Percentiles rank a stretch among this genome's conserved stretches.
Evolutionary conservation across 2,888 invertebrate species (phyloP).

Genomic region (Luperina nickerlii): DNA sequence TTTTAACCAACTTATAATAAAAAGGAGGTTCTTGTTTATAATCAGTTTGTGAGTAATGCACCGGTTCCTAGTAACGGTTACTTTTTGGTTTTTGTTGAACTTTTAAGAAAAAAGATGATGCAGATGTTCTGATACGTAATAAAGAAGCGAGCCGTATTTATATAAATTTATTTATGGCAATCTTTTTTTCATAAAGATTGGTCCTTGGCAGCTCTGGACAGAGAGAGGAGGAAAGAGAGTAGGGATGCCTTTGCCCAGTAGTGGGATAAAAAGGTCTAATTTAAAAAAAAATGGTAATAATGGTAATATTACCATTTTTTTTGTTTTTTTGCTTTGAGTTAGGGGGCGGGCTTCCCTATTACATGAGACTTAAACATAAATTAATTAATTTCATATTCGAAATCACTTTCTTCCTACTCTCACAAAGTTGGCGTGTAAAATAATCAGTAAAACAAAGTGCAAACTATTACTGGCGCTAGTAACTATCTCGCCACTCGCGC

Average conservation of each 20-base stretch:
- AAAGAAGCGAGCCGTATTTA: neutral
- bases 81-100: slow-evolving; percentile 22
- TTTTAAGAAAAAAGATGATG: slow-evolving; percentile 24
- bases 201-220: neutral
- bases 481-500: slow-evolving; percentile 37
- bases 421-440: slow-evolving; percentile 15
- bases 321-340: too few relatives aligned
- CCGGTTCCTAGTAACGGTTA: slow-evolving; percentile 41
- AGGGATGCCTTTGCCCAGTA: neutral
- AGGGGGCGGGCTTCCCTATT: too few relatives aligned
- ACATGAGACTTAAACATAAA: too few relatives aligned
- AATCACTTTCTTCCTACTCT: slow-evolving; percentile 2
- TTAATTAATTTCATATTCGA: too few relatives aligned
- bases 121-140: neutral
- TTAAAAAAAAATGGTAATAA: neutral
- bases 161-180: neutral
- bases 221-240: neutral
- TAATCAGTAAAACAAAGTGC: slow-evolving; percentile 54
- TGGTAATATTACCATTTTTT: too few relatives aligned
- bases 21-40: slow-evolving; percentile 15
- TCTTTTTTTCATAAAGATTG: neutral
- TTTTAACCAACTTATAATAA: slow-evolving; percentile 31
- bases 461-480: slow-evolving; percentile 52
- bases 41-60: slow-evolving; percentile 54
- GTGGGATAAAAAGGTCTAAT: neutral